Percentiles rank a stretch among this genome's conserved stretches.
These are phyloP conservation scores for Ceratina australensis DNA, from an alignment of 1,140 invertebrate species.

Conservation along the genomic window DNA sequence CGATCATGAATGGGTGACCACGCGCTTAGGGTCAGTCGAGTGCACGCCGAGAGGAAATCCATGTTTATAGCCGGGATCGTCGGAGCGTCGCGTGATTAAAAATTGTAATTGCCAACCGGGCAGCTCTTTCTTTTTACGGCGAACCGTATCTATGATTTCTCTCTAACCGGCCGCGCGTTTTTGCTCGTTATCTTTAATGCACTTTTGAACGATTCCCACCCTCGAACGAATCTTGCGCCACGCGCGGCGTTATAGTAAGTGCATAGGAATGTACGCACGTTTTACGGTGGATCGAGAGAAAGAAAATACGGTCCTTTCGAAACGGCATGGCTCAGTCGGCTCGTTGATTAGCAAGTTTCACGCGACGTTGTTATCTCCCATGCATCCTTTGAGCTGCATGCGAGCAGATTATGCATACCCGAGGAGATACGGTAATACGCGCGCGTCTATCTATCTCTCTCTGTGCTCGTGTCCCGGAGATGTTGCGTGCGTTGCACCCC, in stretches of 20 bases:
- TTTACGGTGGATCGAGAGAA: neutral
- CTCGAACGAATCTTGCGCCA: neutral
- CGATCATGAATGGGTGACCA: slow-evolving; percentile 56
- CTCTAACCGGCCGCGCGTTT: slow-evolving; percentile 16
- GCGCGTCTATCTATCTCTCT: neutral
- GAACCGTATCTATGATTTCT: neutral
- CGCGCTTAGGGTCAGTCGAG: slow-evolving; percentile 1
- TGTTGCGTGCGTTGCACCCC: slow-evolving; percentile 44
- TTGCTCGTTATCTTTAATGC: slow-evolving; percentile 11
- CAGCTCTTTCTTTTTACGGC: neutral
- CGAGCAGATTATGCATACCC: slow-evolving; percentile 44
- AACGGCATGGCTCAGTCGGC: neutral
- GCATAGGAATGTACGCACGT: neutral
- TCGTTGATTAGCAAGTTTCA: slow-evolving; percentile 28
- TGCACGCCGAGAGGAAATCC: slow-evolving; percentile 33
- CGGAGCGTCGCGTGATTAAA: slow-evolving; percentile 8
- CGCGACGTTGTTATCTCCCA: slow-evolving; percentile 1
- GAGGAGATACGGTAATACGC: slow-evolving; percentile 6
- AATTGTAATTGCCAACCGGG: slow-evolving; percentile 21
- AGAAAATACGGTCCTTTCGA: neutral
- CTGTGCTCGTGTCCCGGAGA: neutral
- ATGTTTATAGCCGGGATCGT: neutral
- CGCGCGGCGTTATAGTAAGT: neutral
- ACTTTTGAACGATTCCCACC: neutral
- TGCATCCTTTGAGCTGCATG: slow-evolving; percentile 23